Evolutionary conservation across 2,888 invertebrate species (phyloP), one percentile per base, ranked within the genome.

Genomic region (Ophion obscuratus): DNA sequence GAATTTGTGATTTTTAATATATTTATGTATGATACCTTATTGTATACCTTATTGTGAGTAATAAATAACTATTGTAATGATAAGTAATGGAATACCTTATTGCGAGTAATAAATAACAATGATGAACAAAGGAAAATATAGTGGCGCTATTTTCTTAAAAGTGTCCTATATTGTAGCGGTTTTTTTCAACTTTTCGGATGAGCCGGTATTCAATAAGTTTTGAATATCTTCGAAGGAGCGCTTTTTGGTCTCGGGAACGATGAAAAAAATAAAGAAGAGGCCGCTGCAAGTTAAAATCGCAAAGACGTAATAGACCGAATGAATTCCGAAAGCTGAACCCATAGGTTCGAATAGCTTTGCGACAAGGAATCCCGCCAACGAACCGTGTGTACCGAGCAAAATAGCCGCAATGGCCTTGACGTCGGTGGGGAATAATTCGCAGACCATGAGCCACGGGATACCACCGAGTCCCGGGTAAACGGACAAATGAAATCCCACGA

Each of bases 171-270:
- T 40, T 40, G 7, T 9, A 7, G 40, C 7, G 40, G 40, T 40
- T 40, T 40, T 40, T 6, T 40, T 5, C 40, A 40, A 40, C 9
- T 7, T 40, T 40, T 40, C 40, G 57, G 14, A 17, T 17, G 3
- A n/a, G 36, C 81, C 76, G 62, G 68, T 57, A 5, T 76, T 76
- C 40, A 82, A 20, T 0, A 44, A 20, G 36, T 64, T 14, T 36
- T 90, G 89, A 64, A 90, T 90, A 0, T 87, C 80, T 6, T 17
- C 9, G n/a, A 90, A 86, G 2, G 89, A 75, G 20, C 83, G 87
- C 2, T 20, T 75, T n/a, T 85, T 87, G 5, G 90, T 90, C 77
- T 90, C 90, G 7, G 89, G 90, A 59, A 90, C 40, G 3, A 11
- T 7, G 0, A 88, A 20, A 7, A 66, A 79, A 14, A 75, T 64